phyloP scores from a whole-genome alignment of 2,888 invertebrate genomes.

The Dendrolimus pini region DNA sequence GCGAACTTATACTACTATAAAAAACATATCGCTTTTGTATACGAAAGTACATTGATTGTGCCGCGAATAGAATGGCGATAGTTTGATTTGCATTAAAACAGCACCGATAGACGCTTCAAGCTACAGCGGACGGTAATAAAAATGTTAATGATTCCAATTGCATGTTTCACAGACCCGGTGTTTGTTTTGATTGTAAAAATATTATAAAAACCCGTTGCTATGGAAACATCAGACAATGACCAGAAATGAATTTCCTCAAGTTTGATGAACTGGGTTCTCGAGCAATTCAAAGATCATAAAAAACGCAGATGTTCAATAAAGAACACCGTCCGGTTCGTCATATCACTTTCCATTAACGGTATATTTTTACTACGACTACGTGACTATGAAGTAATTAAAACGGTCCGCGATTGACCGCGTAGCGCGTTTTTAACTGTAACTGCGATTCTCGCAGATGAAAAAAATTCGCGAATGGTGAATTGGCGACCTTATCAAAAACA shows the following conservation, averaged over 20 bases:
- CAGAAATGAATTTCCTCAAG: constrained; percentile 9
- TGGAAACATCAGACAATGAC: constrained; percentile 14
- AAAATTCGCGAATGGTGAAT: constrained; percentile 50
- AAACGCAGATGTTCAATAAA: constrained; percentile 25
- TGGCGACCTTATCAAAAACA: constrained; percentile 65
- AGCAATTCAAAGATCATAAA: constrained; percentile 14
- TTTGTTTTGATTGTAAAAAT: not conserved
- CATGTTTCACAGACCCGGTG: constrained; percentile 13
- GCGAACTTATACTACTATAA: no score
- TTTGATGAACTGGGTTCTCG: constrained; percentile 22
- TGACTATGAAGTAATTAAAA: constrained; percentile 71
- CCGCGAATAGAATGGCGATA: constrained; percentile 27
- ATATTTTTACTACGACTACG: constrained; percentile 55
- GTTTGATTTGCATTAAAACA: constrained; percentile 30
- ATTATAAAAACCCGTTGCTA: constrained; percentile 2
- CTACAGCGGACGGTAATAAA: constrained; percentile 20
- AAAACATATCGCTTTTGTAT: constrained; percentile 9
- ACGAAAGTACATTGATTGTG: constrained; percentile 15
- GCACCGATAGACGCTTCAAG: constrained; percentile 20
- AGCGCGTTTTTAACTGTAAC: constrained; percentile 60
- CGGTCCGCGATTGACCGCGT: constrained; percentile 51
- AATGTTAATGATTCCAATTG: constrained; percentile 24
- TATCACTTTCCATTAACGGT: constrained; percentile 70
- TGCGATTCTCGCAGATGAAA: constrained; percentile 42
- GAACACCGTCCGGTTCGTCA: constrained; percentile 38